phyloP scores from a whole-genome alignment of 2,888 invertebrate species.

The Tenthredo scrophulariae region DNA sequence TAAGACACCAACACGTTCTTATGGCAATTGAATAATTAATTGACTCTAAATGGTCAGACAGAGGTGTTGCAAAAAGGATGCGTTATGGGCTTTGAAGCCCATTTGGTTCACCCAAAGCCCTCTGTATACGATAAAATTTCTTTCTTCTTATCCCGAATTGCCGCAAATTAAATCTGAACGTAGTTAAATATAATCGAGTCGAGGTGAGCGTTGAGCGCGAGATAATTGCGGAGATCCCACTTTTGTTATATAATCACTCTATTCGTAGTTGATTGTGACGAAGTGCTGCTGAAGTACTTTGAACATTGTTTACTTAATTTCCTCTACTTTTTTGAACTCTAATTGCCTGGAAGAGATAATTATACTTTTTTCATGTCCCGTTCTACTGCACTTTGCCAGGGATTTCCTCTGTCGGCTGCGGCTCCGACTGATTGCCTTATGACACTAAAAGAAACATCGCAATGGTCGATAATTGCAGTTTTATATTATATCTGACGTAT shows the following conservation, averaged over 20 bases:
- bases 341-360: not conserved
- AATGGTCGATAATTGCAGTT: not conserved
- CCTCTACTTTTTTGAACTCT: not conserved
- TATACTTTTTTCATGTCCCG: not conserved
- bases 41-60: not conserved
- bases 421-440: not conserved
- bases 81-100: not conserved
- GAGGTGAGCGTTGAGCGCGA: not conserved
- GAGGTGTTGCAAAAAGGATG: not conserved
- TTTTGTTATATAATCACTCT: not conserved
- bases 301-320: not conserved
- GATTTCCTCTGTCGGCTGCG: slow-evolving; percentile 10
- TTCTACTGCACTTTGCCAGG: slow-evolving; percentile 15
- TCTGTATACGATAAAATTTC: not conserved
- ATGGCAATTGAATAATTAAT: not conserved
- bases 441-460: not conserved
- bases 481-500: not conserved
- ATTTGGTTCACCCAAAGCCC: not conserved
- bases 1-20: not conserved
- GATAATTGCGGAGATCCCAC: not conserved
- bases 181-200: not conserved
- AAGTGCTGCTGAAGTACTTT: not conserved
- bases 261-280: not conserved
- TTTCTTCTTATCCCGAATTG: not conserved
- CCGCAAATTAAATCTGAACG: not conserved